These are phyloP conservation scores for Parauchenoglanis punctatus DNA, from an alignment of 2,797 vertebrate genomes.

Conservation along the genomic window DNA sequence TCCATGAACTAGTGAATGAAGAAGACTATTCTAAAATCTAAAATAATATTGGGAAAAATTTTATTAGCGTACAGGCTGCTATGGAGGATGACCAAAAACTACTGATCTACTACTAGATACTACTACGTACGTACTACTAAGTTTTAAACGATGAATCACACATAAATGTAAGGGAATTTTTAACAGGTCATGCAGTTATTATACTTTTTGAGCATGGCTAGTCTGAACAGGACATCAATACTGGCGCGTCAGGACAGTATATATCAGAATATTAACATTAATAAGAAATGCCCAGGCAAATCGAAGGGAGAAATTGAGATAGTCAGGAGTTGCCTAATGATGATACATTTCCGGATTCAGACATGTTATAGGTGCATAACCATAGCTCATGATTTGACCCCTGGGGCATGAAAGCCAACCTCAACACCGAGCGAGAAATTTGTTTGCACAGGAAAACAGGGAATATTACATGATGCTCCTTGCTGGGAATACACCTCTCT, in stretches of 20 bases:
- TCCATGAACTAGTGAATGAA: conserved; percentile 13
- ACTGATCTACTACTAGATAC: not conserved
- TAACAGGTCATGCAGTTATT: not conserved
- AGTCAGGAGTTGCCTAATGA: conserved; percentile 26
- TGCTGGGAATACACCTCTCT: not conserved
- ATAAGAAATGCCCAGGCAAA: conserved; percentile 22
- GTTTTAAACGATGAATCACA: not conserved
- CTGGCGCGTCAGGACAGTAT: conserved; percentile 4
- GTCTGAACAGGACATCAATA: conserved; percentile 21
- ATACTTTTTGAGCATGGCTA: not conserved
- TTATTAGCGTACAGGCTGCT: not conserved
- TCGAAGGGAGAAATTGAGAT: not conserved
- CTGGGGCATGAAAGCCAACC: conserved; percentile 13
- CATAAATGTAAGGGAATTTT: not conserved
- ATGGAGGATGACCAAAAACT: not conserved
- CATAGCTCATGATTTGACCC: conserved; percentile 31
- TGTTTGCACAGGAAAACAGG: conserved; percentile 4
- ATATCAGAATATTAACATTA: conserved; percentile 30
- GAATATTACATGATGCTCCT: conserved; percentile 21
- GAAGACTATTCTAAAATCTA: not conserved
- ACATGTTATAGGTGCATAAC: conserved; percentile 31
- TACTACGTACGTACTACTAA: not conserved
- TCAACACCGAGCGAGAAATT: conserved; percentile 11
- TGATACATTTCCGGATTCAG: conserved; percentile 6
- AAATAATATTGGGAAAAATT: not conserved